Percentiles rank a stretch among this genome's conserved stretches.
Conservation (phyloP, 2,797 vertebrate genomes). For the Pseudomugil tenellus region DNA sequence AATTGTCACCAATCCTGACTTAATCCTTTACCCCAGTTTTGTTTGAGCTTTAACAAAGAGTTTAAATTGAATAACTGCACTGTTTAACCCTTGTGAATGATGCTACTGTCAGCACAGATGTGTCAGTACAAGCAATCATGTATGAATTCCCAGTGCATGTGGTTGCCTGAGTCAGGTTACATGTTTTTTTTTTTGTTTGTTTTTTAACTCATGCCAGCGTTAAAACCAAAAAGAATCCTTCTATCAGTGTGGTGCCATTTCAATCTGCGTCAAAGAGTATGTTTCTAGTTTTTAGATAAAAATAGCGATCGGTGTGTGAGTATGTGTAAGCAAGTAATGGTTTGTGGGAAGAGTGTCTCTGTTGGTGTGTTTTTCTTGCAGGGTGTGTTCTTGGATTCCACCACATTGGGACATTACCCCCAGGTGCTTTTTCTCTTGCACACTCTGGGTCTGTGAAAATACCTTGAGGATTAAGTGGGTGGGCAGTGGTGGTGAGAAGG, state of each 20-base stretch:
- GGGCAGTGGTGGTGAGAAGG: slow-evolving; percentile 63
- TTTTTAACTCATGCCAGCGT: slow-evolving; percentile 69
- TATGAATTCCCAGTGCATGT: slow-evolving; percentile 59
- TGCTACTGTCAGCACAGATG: slow-evolving; percentile 62
- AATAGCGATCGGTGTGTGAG: slow-evolving; percentile 49
- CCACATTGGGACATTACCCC: slow-evolving; percentile 82
- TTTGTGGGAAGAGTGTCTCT: slow-evolving; percentile 50
- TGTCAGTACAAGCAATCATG: slow-evolving; percentile 62
- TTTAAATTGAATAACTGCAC: slow-evolving; percentile 43
- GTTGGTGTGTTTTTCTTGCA: slow-evolving; percentile 77
- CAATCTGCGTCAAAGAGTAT: slow-evolving; percentile 58
- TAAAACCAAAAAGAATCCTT: slow-evolving; percentile 66
- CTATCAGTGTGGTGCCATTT: slow-evolving; percentile 69
- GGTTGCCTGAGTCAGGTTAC: slow-evolving; percentile 63
- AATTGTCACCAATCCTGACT: slow-evolving; percentile 61
- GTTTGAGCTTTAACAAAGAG: slow-evolving; percentile 38
- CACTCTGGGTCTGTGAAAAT: slow-evolving; percentile 76
- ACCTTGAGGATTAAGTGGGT: slow-evolving; percentile 85
- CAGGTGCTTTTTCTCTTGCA: slow-evolving; percentile 70
- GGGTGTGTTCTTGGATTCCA: slow-evolving; percentile 85
- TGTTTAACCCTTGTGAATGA: slow-evolving; percentile 58
- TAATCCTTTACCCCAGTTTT: slow-evolving; percentile 65
- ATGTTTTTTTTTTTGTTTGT: slow-evolving; percentile 71
- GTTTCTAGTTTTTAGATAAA: slow-evolving; percentile 79
- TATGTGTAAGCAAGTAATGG: slow-evolving; percentile 33